Base-by-base conservation (phyloP, 2,797 vertebrate genomes). In the Poecilia gillii region DNA sequence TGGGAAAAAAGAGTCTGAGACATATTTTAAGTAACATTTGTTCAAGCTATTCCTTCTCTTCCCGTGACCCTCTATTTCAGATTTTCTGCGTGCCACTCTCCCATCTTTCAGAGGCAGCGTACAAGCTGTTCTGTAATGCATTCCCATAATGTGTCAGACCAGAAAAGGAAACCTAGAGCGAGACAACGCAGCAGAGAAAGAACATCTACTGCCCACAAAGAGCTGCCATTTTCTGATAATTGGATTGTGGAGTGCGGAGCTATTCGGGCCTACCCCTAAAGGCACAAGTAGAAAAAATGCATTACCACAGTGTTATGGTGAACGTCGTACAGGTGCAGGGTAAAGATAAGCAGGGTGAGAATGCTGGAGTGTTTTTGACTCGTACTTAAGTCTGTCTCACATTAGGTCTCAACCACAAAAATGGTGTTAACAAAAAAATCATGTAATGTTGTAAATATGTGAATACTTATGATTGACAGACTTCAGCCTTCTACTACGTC, bases 151-250 rank as follows among this genome's bases (percentile, higher is more conserved):
- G 80, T 36, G 0, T 83, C 71, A 83, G 81, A 81, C 64, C 45
- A 53, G 62, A 74, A 43, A 75, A 28, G 20, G 73, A 81, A 80
- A 82, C 23, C 53, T 43, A 45, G 46, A 82, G 62, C 41, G 74
- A 85, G 78, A 85, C 43, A 75, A 71, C 78, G 79, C 46, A 1
- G 76, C 43, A 76, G 72, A 76, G 72, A 80, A 79, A 84, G 78
- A 66, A 66, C 77, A 80, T 85, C 71, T 53, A 64, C 75, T 80
- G 76, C 73, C 89, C 80, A 81, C 88, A 88, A 93, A 92, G 82
- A 81, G 88, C 84, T 91, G 81, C 89, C 90, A 90, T 90, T 92
- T 90, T 88, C 81, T 88, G 75, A 82, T 91, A 92, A 94, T 89
- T 90, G 89, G 88, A 90, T 64, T n/a, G 49, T 76, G 74, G 55